Percentiles rank a stretch among this genome's conserved stretches.
phyloP scores from a whole-genome alignment of 2,888 invertebrate genomes.

The Lamellibrachia satsuma region DNA sequence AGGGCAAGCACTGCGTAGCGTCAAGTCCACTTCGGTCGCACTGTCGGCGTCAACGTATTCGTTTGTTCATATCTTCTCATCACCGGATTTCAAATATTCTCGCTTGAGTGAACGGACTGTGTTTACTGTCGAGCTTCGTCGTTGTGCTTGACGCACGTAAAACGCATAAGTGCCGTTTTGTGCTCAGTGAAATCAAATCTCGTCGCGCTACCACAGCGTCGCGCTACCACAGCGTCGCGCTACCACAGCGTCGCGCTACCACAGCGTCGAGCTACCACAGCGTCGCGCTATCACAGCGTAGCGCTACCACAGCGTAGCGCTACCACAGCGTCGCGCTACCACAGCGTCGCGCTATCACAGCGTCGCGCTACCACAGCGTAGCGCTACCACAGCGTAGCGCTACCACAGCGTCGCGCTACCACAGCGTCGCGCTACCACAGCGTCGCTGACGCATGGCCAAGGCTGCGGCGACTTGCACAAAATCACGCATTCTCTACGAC shows the following conservation, averaged over 20 bases:
- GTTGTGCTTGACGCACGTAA: not conserved
- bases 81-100: constrained; percentile 5
- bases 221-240: not conserved
- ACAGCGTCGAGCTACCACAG: not conserved
- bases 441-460: not conserved
- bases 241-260: too few species aligned
- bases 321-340: not conserved
- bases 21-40: not conserved
- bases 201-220: not conserved
- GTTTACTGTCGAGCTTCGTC: not conserved
- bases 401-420: too few species aligned
- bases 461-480: not conserved
- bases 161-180: not conserved
- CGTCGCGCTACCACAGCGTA: not conserved
- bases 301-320: not conserved
- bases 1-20: not conserved
- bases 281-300: not conserved
- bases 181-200: not conserved
- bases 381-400: not conserved
- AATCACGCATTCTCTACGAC: not conserved
- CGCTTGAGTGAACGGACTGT: not conserved
- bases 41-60: not conserved
- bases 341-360: too few species aligned
- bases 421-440: not conserved
- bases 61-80: not conserved